Base-by-base conservation (phyloP, 2,797 vertebrate genomes). In the Lithobates pipiens region DNA sequence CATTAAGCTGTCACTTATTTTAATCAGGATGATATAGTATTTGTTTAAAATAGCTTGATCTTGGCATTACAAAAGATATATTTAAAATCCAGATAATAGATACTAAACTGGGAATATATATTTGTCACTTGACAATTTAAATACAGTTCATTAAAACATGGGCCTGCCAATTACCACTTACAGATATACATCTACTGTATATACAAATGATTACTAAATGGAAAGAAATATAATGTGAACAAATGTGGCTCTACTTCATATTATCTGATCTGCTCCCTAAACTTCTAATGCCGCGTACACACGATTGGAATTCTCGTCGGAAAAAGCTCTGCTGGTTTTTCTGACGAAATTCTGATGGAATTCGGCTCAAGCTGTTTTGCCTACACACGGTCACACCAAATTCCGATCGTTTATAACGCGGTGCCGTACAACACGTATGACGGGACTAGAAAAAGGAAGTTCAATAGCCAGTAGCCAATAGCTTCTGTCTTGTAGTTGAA, bases 21-120 rank as follows among this genome's bases (percentile, higher is more conserved):
- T 87, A 83, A 87, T 87, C 76, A 79, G 69, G 29, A 74, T 69
- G 76, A 83, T 83, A 77, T 79, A 87, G 54, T 61, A 74, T 83
- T 83, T 79, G 74, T 87, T 87, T 87, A 73, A 87, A 82, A 86
- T 79, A 46, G 75, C 44, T 54, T 44, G 36, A 83, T 74, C 76
- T 61, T 18, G 50, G 82, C 61, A 68, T 68, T 79, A 61, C 16
- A 79, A 73, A 32, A 82, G 16, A 72, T 34, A 70, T 82, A 77
- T 83, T 77, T 50, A 72, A 73, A 63, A 5, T 76, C 50, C 29
- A 68, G 21, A 63, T 85, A 73, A 85, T 71, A 79, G 68, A 34
- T 76, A 70, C 44, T 63, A 50, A 73, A 85, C 10, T 85, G 3
- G n/a, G 46, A 75, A 39, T 36, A 34, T 84, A 46, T 71, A 42